Base-by-base conservation (phyloP, 1,140 invertebrate genomes). In the Heliconius congener region DNA sequence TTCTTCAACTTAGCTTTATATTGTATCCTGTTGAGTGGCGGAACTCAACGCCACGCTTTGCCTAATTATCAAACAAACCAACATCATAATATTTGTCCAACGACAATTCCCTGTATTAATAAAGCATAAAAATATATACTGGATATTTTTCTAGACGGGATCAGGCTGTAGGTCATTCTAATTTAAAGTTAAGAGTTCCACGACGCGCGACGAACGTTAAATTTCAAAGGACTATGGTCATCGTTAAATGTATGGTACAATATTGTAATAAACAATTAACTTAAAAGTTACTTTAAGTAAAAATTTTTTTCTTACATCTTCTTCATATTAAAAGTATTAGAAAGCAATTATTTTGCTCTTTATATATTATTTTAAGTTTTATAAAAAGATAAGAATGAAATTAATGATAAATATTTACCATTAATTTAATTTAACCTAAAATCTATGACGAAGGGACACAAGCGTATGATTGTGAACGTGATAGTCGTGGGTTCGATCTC, bases 111-210 rank as follows among this genome's bases (percentile, higher is more conserved):
- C 55, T 57, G 55, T 11, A 1, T 30, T 30, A 57, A 66, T 30
- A 13, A 16, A 27, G 9, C 30, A 11, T 30, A 66, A 3, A 66
- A 16, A 16, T 30, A 66, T 66, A 27, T 6, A 34, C 34, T 34
- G 4, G 3, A 6, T 34, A 34, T 34, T 34, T 34, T 34, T 30
- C n/a, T 66, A 57, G 19, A 19, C 55, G 19, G 8, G 23, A 66
- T 30, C 60, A 66, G 11, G 60, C 23, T 66, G 23, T 66, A 66
- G 60, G 60, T 66, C 60, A 66, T 30, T 66, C 60, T 66, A 66
- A 66, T 66, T 66, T 11, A 30, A 27, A 66, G 60, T 66, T 60
- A 66, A 66, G 60, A 66, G 60, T 11, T 11, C 23, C 3, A 66
- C 60, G 23, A 27, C 42, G 42, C 3, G 11, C 42, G 42, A 46